Base-by-base conservation (phyloP, 2,797 vertebrate genomes). In the Pteronotus mesoamericanus region DNA sequence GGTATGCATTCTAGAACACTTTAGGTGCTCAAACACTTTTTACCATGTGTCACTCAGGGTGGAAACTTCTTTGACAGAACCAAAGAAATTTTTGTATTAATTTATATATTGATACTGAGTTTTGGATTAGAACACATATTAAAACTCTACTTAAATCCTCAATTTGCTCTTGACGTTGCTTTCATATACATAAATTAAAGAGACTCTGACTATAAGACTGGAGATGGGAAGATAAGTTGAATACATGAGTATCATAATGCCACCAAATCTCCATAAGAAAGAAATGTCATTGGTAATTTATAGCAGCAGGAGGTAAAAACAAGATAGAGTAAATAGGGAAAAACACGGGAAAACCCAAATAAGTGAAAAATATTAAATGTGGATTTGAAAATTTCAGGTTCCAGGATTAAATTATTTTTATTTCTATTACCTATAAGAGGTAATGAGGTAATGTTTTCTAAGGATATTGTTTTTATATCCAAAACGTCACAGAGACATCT, bases 401-500 rank as follows among this genome's bases (percentile, higher is more conserved):
- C 15, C 5, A 12, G 11, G 19, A 55, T 39, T 77, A 86, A 74
- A 61, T 92, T 72, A 77, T 69, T 89, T 89, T 94, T 48, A 80
- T 59, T 72, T 89, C 10, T 32, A 0, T 46, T 79, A 86, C 71
- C 34, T 97, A n/a, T n/a, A n/a, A n/a, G n/a, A n/a, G n/a, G n/a
- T 69, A 64, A 91, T 57, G 61, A 64, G 15, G 26, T 16, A 80
- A 86, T 39, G 29, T 32, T 83, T 89, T 77, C 77, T 86, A 34
- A 59, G 61, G 68, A 57, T 85, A 77, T 53, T 64, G 19, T 88
- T 85, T 44, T 37, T 39, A 2, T 61, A 80, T 89, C 59, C 15
- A 57, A 94, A 92, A 85, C 53, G 90, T 91, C 78, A 93, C n/a
- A 53, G 39, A 0, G 1, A 64, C 79, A 87, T 91, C 94, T 98